Percentiles rank a stretch among this genome's conserved stretches.
Conservation (phyloP, 2,113 vertebrate species). For the Engystomops pustulosus region DNA sequence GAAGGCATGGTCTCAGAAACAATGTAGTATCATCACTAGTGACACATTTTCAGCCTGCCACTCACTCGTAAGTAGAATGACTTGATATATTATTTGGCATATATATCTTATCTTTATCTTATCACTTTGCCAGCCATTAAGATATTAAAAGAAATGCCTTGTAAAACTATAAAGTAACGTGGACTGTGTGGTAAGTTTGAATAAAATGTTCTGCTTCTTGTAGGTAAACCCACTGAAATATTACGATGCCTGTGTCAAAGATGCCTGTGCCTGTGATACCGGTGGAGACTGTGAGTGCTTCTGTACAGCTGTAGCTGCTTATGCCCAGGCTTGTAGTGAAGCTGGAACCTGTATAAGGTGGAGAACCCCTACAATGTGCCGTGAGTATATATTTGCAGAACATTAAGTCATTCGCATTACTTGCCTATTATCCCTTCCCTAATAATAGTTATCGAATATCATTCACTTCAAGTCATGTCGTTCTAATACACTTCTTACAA, state of each 20-base stretch:
- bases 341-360: constrained; percentile 75
- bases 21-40: constrained; percentile 77
- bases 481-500: not conserved
- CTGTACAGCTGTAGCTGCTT: constrained; percentile 80
- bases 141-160: too few relatives aligned
- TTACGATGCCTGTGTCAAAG: constrained; percentile 77
- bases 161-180: too few relatives aligned
- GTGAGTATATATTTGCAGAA: constrained; percentile 76
- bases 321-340: constrained; percentile 80
- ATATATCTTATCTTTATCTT: too few relatives aligned
- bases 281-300: constrained; percentile 82
- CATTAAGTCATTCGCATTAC: too few relatives aligned
- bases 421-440: too few relatives aligned
- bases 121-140: too few relatives aligned
- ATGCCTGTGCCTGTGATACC: constrained; percentile 78
- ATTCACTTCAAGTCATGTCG: not conserved
- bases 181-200: too few relatives aligned
- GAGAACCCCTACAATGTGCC: constrained; percentile 81
- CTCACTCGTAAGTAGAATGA: constrained; percentile 68
- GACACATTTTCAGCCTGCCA: constrained; percentile 70
- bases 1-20: constrained; percentile 79
- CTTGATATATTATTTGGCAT: not conserved
- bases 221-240: constrained; percentile 72
- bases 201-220: not conserved
- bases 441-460: too few relatives aligned